Percentiles rank a stretch among this genome's conserved stretches.
Conservation (phyloP, 1,140 invertebrate genomes). For the Drosophila ercepeae region DNA sequence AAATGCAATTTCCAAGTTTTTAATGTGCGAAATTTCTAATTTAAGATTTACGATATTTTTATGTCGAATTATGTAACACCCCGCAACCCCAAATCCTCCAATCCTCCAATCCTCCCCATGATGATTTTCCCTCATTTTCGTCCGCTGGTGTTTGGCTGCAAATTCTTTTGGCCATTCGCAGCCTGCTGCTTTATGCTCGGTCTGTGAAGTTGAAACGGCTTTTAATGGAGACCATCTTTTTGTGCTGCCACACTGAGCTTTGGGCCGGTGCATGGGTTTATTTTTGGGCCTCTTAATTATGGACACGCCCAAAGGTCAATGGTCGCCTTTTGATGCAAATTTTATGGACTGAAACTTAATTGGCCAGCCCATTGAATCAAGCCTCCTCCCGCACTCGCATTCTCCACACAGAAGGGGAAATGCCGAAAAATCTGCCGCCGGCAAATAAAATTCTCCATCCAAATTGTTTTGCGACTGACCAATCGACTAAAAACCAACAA, state of each 20-base stretch:
- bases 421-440: conserved; percentile 27
- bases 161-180: conserved; percentile 49
- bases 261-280: conserved; percentile 28
- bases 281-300: conserved; percentile 64
- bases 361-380: conserved; percentile 39
- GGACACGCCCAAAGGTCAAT: conserved; percentile 52
- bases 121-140: conserved; percentile 74
- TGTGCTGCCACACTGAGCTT: conserved; percentile 48
- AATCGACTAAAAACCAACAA: conserved; percentile 63
- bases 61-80: conserved; percentile 71
- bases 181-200: conserved; percentile 31
- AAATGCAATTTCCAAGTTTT: conserved; percentile 83
- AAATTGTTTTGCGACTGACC: conserved; percentile 77
- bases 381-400: not conserved
- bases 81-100: not conserved
- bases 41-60: conserved; percentile 83
- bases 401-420: conserved; percentile 8
- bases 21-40: conserved; percentile 82
- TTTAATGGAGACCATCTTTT: conserved; percentile 55
- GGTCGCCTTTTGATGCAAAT: conserved; percentile 56
- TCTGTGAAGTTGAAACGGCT: conserved; percentile 50
- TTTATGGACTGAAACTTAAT: conserved; percentile 79
- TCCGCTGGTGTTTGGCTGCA: conserved; percentile 68
- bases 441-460: conserved; percentile 59
- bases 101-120: not conserved